Evolutionary conservation across 1,140 invertebrate genomes (phyloP), one percentile per base, ranked within the genome.

Genomic region (Drosophila sechellia): DNA sequence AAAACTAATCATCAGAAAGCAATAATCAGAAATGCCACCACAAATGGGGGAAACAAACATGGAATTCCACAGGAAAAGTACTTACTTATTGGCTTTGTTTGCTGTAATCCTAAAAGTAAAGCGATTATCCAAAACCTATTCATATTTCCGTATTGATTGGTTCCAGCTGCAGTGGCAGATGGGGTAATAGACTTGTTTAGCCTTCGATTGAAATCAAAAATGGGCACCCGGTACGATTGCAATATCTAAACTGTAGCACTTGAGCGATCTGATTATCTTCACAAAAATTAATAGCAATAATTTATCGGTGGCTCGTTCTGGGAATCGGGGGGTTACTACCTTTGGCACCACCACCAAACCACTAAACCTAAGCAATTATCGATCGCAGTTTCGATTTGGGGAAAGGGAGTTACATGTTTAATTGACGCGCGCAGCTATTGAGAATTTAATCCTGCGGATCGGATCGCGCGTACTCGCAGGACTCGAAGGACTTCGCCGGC

Each of bases 121-220:
- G 81, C 83, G 86, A 89, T 91, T 91, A 91, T 91, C 90, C 90
- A 91, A 87, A 89, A 78, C 55, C 70, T 79, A 89, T 72, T 84
- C 90, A 91, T 91, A 76, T 85, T 91, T 86, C 43, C 49, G 45
- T 35, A 58, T 60, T 61, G 22, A 39, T 55, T 79, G 49, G 13
- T 74, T 63, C 35, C 58, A 59, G 58, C 42, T 70, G 64, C 42
- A 59, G 39, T 22, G 31, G 55, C 59, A 56, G 58, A 49, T 40
- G 8, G 27, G 57, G 31, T 49, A 52, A 39, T 5, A 25, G 48
- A 43, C 40, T 56, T 10, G 11, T 3, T 40, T 22, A 42, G 45
- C 20, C 69, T 61, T 65, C 22, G 48, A 63, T 52, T 34, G 56
- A 54, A 65, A 58, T 66, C 56, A 31, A 56, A 54, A 61, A 63